Conservation (phyloP, 92 coral and sea anemone genomes). For the Siderastrea radians region DNA sequence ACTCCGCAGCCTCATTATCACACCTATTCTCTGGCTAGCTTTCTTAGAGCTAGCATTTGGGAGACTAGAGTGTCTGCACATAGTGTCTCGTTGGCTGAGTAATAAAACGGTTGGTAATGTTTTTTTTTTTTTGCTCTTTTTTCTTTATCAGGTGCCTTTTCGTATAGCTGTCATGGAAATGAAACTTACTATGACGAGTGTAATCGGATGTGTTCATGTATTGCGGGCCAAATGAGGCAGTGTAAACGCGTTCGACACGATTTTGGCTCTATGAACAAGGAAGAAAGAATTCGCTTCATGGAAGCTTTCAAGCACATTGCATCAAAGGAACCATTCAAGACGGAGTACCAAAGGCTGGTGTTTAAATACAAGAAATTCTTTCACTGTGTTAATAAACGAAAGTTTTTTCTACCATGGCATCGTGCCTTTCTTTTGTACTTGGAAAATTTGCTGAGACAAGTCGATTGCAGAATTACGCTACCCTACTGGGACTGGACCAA, state of each 20-base stretch:
- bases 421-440: conserved; percentile 70
- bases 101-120: too few species aligned
- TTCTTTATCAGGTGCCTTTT: conserved; percentile 14
- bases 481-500: conserved; percentile 90
- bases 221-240: conserved; percentile 27
- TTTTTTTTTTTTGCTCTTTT: background rate
- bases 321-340: conserved; percentile 30
- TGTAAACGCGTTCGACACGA: conserved; percentile 73
- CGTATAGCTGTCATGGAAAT: background rate
- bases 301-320: conserved; percentile 50
- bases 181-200: conserved; percentile 55
- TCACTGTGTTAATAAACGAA: conserved; percentile 23
- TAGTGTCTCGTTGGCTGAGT: too few species aligned
- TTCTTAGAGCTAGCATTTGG: too few species aligned
- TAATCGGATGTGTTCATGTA: conserved; percentile 64
- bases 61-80: too few species aligned
- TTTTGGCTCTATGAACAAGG: conserved; percentile 52
- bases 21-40: too few species aligned
- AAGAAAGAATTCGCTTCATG: conserved; percentile 54
- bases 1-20: too few species aligned
- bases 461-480: conserved; percentile 76
- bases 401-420: conserved; percentile 84
- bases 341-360: conserved; percentile 32
- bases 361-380: conserved; percentile 31
- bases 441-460: conserved; percentile 70